Base-by-base conservation (phyloP, 2,888 invertebrate species). In the Malthinus seriepunctatus region DNA sequence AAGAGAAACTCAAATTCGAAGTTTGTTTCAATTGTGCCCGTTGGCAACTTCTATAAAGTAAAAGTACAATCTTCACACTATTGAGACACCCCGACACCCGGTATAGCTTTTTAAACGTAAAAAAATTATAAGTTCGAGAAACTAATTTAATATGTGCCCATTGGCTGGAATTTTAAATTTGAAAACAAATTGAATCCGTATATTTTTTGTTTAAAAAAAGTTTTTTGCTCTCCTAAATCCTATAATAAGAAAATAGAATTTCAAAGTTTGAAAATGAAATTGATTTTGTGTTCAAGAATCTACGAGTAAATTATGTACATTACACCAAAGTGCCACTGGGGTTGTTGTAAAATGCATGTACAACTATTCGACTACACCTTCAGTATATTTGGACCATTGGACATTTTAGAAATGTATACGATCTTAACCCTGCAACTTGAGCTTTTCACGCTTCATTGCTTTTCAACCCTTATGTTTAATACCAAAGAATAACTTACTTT, bases 381-480 rank as follows among this genome's bases (percentile, higher is more conserved):
- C 53, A 45, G 46, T 49, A 37, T 53, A 37, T 52, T 44, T 56
- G 57, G 51, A 51, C 54, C 57, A 63, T 63, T 63, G 63, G 57
- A 49, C 54, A 53, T 50, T 53, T 54, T 23, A 49, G 42, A 32
- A 53, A 45, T 62, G 56, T 63, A 60, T 60, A 56, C 52, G 58
- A 58, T 23, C 23, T 23, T 23, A 15, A 42, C 39, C 15, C 6
- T 23, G 12, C 39, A 14, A 42, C 23, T 42, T 23, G 15, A 15
- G 52, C 56, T 57, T 63, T 61, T 58, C 61, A 47, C 55, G 56
- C 39, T 51, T 54, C 63, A 63, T 63, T 61, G 57, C 57, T 44
- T 50, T n/a, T 48, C 34, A 53, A 55, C 50, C 54, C 54, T 51
- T 39, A 34, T 51, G 38, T 59, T 54, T 46, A 46, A 55, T n/a